Base-by-base conservation (phyloP, 2,113 vertebrate species). In the Microtus montanus region DNA sequence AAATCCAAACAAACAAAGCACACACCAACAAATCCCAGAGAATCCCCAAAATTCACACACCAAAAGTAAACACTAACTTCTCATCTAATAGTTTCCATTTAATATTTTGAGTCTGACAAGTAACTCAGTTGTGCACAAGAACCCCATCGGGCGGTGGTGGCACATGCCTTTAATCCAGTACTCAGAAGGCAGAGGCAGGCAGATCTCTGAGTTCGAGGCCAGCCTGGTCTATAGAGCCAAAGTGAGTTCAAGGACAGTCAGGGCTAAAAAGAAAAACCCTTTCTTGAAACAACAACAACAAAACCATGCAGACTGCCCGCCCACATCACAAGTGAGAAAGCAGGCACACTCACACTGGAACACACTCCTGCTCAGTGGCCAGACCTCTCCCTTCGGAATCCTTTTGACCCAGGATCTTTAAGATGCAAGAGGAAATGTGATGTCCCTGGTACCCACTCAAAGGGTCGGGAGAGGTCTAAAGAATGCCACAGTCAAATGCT, bases 401-500 rank as follows among this genome's bases (percentile, higher is more conserved):
- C 19, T 77, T 75, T 5, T 80, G 73, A 64, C 24, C 17, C 38
- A 58, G 82, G 66, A 73, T 74, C 54, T 66, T 61, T 54, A 54
- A 73, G 54, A 80, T 61, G 41, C 68, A 20, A 66, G 83, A 54
- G 61, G 64, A 85, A 87, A 70, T 3, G 14, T 24, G 64, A 54
- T n/a, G 20, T 22, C 47, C 22, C 70, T 22, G 24, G 26, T 15
- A 17, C 77, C 44, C 61, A n/a, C 38, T 86, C 17, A 10, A 35
- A 89, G 9, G 38, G 33, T 4, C 4, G 61, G 63, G 49, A 61
- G 15, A 68, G n/a, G 26, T 30, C 68, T 54, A 13, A 22, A 17
- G 8, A 52, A 5, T 66, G 49, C 14, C 7, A 8, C 0, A 1
- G 7, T 61, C 9, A 0, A 14, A 35, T 5, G 26, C 4, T 0